A percentile compares a stretch with the other conserved stretches of the same genome.
phyloP scores from a whole-genome alignment of 2,797 vertebrate genomes.

The Sebastes oblongus region DNA sequence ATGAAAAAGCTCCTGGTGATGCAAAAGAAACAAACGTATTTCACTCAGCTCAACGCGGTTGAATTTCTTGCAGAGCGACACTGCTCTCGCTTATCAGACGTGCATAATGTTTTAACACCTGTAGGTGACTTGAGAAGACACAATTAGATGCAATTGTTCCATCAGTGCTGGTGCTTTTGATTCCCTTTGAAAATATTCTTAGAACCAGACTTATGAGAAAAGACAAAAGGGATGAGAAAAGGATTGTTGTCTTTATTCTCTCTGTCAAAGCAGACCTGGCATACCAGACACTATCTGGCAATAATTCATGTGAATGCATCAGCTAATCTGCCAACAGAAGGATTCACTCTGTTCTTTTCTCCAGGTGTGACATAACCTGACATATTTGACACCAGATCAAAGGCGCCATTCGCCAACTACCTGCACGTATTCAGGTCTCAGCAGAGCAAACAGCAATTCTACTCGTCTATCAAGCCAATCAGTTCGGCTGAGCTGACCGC shows the following conservation, averaged over 20 bases:
- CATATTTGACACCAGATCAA: slow-evolving; percentile 38
- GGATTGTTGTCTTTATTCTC: neutral
- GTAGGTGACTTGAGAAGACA: neutral
- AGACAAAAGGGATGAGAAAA: neutral
- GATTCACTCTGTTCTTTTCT: neutral
- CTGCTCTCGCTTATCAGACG: neutral
- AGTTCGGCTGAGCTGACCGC: slow-evolving; percentile 11
- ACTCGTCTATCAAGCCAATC: slow-evolving; percentile 37
- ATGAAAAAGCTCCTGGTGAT: neutral
- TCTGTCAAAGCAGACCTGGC: slow-evolving; percentile 14
- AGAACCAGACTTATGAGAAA: slow-evolving; percentile 15
- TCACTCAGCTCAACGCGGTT: neutral
- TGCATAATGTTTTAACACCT: neutral
- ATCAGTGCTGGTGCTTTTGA: neutral
- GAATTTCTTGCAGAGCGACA: neutral
- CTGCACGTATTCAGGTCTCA: slow-evolving; percentile 9
- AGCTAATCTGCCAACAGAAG: slow-evolving; percentile 35
- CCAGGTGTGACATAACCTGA: slow-evolving; percentile 27
- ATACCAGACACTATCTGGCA: neutral
- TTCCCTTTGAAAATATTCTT: neutral
- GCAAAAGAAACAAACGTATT: neutral
- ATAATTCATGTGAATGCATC: slow-evolving; percentile 30
- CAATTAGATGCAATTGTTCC: neutral
- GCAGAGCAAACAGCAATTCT: slow-evolving; percentile 21
- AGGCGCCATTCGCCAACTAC: neutral